Percentiles rank a stretch among this genome's conserved stretches.
Evolutionary conservation across 2,888 invertebrate species (phyloP).

Genomic region (Acrobasis suavella): DNA sequence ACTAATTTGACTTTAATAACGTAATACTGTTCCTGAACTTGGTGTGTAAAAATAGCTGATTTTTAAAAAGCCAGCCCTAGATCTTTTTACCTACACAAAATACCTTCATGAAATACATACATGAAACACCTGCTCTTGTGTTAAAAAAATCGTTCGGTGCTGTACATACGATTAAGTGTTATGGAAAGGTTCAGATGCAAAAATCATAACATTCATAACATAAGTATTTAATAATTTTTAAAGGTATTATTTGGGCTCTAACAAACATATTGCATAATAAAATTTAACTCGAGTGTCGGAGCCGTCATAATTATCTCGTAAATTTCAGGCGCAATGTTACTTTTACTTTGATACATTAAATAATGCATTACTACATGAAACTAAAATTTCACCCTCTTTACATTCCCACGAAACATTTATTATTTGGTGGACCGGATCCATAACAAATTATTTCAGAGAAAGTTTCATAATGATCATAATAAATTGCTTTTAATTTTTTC

Average conservation of each 20-base stretch:
- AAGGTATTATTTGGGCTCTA: neutral
- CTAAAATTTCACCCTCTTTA: neutral
- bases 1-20: too few species aligned
- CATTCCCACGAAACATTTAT: constrained; percentile 1
- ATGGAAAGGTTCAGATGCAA: too few species aligned
- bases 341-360: constrained; percentile 2
- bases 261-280: neutral
- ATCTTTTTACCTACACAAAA: too few species aligned
- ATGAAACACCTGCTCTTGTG: too few species aligned
- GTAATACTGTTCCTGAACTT: too few species aligned
- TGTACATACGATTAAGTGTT: too few species aligned
- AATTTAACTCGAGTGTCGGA: neutral
- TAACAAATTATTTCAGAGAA: neutral
- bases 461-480: neutral
- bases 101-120: too few species aligned
- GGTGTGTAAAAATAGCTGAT: too few species aligned
- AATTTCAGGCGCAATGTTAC: neutral
- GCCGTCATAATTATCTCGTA: neutral
- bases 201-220: neutral
- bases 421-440: neutral
- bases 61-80: too few species aligned
- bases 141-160: too few species aligned
- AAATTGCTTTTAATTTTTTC: too few species aligned
- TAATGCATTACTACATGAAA: neutral
- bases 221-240: neutral